Evolutionary conservation across 1,140 invertebrate genomes (phyloP), one percentile per base, ranked within the genome.

Genomic region (Brachionus koreanus): DNA sequence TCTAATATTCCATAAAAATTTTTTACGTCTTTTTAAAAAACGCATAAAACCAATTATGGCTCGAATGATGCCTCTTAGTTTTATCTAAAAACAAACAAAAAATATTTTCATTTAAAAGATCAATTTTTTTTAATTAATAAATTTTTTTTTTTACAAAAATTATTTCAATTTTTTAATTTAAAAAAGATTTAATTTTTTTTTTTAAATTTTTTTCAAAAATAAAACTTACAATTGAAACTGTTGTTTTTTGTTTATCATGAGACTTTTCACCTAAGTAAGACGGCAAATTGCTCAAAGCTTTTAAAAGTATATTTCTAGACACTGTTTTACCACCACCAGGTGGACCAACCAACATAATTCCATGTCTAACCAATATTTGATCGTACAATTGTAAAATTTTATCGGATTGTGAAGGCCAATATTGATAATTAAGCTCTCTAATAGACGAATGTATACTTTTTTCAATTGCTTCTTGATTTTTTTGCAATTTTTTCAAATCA

Each of bases 51-150:
- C 0, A 90, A 86, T 86, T 90, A 91, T 3, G 90, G 89, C 0
- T 94, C 93, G 3, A 93, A 94, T 13, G 94, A 86, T 12, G 94
- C 93, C 87, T 94, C 93, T 63, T 16, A 69, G 37, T 37, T 16
- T 69, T 23, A 39, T n/a, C 65, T 69, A 16, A 69, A 69, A 37
- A 39, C 19, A 57, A 57, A 57, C n/a, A n/a, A n/a, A n/a, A n/a
- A n/a, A n/a, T n/a, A n/a, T n/a, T n/a, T n/a, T n/a, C n/a, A n/a
- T n/a, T n/a, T n/a, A n/a, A n/a, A n/a, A n/a, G n/a, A 19, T 23
- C 19, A 7, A 23, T 1, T 52, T 52, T 6, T 4, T 65, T n/a
- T 9, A 10, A 35, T 33, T 63, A 10, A n/a, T 35, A 5, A n/a
- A n/a, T 33, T 33, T 37, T 72, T 42, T 72, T 72, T 39, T 23